Base-by-base conservation (phyloP, 1,140 invertebrate species). In the Apocrypta bakeri region DNA sequence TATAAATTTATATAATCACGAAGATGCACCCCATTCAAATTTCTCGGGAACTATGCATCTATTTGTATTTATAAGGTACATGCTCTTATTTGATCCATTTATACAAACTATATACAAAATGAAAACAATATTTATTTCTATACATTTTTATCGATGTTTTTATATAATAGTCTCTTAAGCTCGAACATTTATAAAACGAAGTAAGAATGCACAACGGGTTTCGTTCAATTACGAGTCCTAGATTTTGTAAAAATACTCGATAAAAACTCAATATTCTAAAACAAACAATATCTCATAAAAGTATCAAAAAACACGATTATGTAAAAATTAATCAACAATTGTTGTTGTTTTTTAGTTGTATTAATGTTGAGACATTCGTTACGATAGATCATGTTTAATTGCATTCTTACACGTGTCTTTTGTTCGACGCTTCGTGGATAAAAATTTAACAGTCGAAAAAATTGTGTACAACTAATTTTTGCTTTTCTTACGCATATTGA, bases 21-120 rank as follows among this genome's bases (percentile, higher is more conserved):
- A 75, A 75, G 14, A 79, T 29, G 37, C 61, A 29, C n/a, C 64
- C 11, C 24, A 56, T 42, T 7, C 61, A 9, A 31, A 71, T 71
- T 14, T 17, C n/a, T 2, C 11, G 21, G 33, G 24, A 61, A 17
- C 27, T 61, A 69, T 27, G n/a, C 14, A 56, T 79, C 27, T 25
- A 24, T 68, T 61, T 72, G 7, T 61, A 72, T 72, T 11, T 71
- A 66, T 79, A 56, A 56, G 27, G n/a, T 71, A 61, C 27, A 37
- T 72, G 66, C n/a, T 79, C 66, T 33, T 78, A 80, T 63, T 69
- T 79, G 79, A 81, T 86, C 85, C 79, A 83, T 90, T 88, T 88
- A 88, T 87, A 87, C 86, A 90, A 89, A 86, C 81, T 90, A 90
- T 90, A 86, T 90, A 90, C 89, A 90, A 87, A 90, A 73, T 83